These are phyloP conservation scores for Ephialtes manifestator DNA, from an alignment of 2,888 invertebrate genomes.

Conservation along the genomic window DNA sequence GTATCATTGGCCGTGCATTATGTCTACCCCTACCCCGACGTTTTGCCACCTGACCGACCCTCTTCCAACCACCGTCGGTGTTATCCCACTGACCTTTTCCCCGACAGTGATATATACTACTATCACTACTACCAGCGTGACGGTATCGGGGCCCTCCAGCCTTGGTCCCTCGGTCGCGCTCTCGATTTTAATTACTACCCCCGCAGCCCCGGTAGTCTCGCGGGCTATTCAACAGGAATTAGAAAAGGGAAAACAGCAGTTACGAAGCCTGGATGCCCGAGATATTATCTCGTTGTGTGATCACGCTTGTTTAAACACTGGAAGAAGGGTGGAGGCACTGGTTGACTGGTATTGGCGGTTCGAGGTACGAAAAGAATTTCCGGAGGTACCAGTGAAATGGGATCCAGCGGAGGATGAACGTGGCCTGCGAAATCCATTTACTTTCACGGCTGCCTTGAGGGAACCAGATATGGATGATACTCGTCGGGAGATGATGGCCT, in stretches of 20 bases:
- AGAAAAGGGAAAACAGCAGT: neutral
- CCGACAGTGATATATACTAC: neutral
- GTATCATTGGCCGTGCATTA: too few relatives aligned
- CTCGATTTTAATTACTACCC: neutral
- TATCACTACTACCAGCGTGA: neutral
- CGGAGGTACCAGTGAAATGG: neutral
- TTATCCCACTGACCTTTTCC: neutral
- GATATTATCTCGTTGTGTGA: neutral
- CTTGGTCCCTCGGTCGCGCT: neutral
- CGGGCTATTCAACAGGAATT: neutral
- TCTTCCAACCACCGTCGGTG: neutral
- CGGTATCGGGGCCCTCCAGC: neutral
- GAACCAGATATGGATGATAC: neutral
- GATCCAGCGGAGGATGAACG: neutral
- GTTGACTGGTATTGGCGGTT: neutral
- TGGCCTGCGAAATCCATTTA: neutral
- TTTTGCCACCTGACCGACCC: neutral
- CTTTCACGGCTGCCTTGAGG: neutral
- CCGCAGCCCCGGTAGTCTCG: neutral
- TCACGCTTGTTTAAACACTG: neutral
- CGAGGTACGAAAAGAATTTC: neutral
- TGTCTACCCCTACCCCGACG: neutral
- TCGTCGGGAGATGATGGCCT: neutral
- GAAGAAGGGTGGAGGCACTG: neutral
- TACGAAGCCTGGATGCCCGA: neutral